Percentiles rank a stretch among this genome's conserved stretches.
These are phyloP conservation scores for Actinemys pallida DNA, from an alignment of 2,113 vertebrate species.

Conservation along the genomic window DNA sequence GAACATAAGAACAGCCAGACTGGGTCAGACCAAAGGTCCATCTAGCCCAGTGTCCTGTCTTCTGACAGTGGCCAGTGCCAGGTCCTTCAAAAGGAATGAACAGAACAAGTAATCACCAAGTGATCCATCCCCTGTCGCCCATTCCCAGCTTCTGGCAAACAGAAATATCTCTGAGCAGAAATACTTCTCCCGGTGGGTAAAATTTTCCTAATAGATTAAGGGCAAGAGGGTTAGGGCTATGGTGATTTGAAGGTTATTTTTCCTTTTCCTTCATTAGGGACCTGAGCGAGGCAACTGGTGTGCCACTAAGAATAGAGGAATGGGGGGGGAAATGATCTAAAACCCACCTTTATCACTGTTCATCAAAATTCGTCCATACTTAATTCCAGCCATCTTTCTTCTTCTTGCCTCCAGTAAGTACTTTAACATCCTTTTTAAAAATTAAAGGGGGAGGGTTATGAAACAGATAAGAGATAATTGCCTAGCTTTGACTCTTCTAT, in stretches of 20 bases:
- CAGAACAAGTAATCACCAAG: too few relatives aligned
- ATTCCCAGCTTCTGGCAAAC: too few relatives aligned
- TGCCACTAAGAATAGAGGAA: neutral
- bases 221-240: rapidly evolving
- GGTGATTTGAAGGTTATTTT: rapidly evolving
- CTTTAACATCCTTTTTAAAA: constrained; percentile 78
- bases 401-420: constrained; percentile 59
- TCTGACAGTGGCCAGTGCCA: too few relatives aligned
- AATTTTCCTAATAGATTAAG: rapidly evolving
- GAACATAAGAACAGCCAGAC: too few relatives aligned
- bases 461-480: constrained; percentile 85
- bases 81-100: too few relatives aligned
- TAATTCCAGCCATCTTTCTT: constrained; percentile 54
- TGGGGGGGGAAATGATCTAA: neutral
- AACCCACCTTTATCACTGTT: constrained; percentile 29
- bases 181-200: too few relatives aligned
- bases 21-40: too few relatives aligned
- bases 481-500: constrained; percentile 85
- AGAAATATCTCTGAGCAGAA: neutral
- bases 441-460: constrained; percentile 76
- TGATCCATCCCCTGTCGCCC: too few relatives aligned
- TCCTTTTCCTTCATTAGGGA: neutral
- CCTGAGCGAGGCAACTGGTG: constrained; percentile 39
- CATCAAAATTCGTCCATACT: constrained; percentile 62
- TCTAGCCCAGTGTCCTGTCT: too few relatives aligned